Evolutionary conservation across 2,797 vertebrate species (phyloP).

Genomic region (Xenopus petersii): DNA sequence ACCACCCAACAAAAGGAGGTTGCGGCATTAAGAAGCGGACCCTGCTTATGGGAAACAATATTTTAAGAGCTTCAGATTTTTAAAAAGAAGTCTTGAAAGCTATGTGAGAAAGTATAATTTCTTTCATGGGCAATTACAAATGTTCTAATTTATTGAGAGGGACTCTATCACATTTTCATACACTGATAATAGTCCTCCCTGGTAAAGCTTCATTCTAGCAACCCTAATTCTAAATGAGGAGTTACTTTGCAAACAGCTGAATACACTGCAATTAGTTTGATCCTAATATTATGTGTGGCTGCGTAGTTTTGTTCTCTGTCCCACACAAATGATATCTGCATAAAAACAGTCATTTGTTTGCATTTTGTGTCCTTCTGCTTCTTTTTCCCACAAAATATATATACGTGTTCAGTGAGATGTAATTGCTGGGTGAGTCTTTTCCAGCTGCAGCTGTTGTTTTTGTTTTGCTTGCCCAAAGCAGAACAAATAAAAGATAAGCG

Average conservation of each 20-base stretch:
- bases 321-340: slow-evolving; percentile 38
- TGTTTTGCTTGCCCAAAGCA: slow-evolving; percentile 29
- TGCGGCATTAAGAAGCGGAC: too few relatives aligned
- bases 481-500: slow-evolving; percentile 4
- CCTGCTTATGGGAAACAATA: too few relatives aligned
- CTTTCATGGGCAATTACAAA: neutral
- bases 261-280: slow-evolving; percentile 22
- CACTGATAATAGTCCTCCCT: too few relatives aligned
- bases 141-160: neutral
- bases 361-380: slow-evolving; percentile 34
- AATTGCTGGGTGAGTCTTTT: slow-evolving; percentile 41
- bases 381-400: slow-evolving; percentile 38
- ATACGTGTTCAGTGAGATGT: slow-evolving; percentile 41
- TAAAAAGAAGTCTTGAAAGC: too few relatives aligned
- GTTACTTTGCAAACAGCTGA: slow-evolving; percentile 2
- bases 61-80: too few relatives aligned
- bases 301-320: slow-evolving; percentile 30
- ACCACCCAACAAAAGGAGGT: too few relatives aligned
- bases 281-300: slow-evolving; percentile 17
- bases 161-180: too few relatives aligned
- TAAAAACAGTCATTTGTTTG: slow-evolving; percentile 43
- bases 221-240: neutral
- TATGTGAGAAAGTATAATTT: too few relatives aligned
- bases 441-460: slow-evolving; percentile 44
- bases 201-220: neutral